Conservation (phyloP, 2,113 vertebrate species). For the Scolopax mira region DNA sequence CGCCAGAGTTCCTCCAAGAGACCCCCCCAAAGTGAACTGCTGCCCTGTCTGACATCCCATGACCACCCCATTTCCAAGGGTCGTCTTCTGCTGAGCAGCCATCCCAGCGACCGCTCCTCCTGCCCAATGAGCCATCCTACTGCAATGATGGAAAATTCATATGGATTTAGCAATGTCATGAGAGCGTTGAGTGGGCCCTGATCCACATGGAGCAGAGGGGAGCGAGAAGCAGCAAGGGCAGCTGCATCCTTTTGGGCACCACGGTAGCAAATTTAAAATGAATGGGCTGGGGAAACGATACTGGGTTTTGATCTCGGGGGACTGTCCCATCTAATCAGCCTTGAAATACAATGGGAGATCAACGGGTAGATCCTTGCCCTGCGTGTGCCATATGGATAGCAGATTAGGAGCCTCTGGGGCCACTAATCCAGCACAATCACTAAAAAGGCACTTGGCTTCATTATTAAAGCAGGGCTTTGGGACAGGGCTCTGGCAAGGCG, state of each 20-base stretch:
- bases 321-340: background rate
- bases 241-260: background rate
- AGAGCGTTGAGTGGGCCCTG: fast-evolving
- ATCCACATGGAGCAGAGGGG: background rate
- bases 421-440: background rate
- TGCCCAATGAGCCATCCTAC: background rate
- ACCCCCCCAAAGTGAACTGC: background rate
- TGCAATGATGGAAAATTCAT: fast-evolving
- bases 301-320: background rate
- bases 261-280: background rate
- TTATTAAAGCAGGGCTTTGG: background rate
- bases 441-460: background rate
- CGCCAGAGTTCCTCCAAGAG: background rate
- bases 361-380: background rate
- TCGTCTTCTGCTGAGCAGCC: background rate
- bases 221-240: background rate
- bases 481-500: background rate
- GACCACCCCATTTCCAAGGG: background rate
- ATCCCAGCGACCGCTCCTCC: fast-evolving
- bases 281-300: background rate
- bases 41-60: background rate
- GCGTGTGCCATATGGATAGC: background rate
- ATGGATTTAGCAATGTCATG: fast-evolving
- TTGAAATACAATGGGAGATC: background rate
- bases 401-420: slow-evolving; percentile 31